Base-by-base conservation (phyloP, 2,888 invertebrate genomes). In the Chymomyza amoena region DNA sequence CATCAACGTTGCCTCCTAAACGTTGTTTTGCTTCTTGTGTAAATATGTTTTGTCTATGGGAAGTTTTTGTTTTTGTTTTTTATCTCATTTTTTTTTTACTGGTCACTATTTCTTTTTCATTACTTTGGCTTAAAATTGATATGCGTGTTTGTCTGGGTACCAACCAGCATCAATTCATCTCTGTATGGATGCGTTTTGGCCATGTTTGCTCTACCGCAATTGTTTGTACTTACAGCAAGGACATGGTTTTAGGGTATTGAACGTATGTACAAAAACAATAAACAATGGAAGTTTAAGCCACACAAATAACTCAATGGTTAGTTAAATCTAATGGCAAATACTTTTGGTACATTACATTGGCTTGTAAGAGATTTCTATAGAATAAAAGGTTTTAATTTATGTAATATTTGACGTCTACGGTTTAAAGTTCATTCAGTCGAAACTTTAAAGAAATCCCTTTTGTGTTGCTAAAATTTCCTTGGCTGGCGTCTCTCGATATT, bases 21-120 rank as follows among this genome's bases (percentile, higher is more conserved):
- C 28, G 13, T 66, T 76, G 66, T 75, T 80, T 73, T 45, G 64
- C 69, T 73, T 80, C 87, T 80, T 78, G 81, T 86, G 78, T 80
- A 86, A 88, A 89, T 89, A 89, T 88, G 89, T 87, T 86, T 89
- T 86, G 84, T 87, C 78, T 84, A 85, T 85, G 66, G 73, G 73
- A 77, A 73, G 74, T 6, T 32, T 73, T 73, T 68, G 28, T 28
- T 73, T 73, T 68, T 71, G 71, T 67, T 71, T 76, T 73, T 68
- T 75, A 63, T 78, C 66, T 76, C 72, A 61, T 70, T 73, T 56
- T 25, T 73, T 56, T 25, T 69, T 75, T 71, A 72, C 51, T 73
- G 65, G 62, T 66, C 67, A 61, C n/a, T 61, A 65, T 66, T 67
- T 57, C 84, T 81, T 77, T 86, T 80, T 88, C 88, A 79, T 76